Percentiles rank a stretch among this genome's conserved stretches.
These are phyloP conservation scores for Todus mexicanus DNA, from an alignment of 2,797 vertebrate genomes.

Conservation along the genomic window DNA sequence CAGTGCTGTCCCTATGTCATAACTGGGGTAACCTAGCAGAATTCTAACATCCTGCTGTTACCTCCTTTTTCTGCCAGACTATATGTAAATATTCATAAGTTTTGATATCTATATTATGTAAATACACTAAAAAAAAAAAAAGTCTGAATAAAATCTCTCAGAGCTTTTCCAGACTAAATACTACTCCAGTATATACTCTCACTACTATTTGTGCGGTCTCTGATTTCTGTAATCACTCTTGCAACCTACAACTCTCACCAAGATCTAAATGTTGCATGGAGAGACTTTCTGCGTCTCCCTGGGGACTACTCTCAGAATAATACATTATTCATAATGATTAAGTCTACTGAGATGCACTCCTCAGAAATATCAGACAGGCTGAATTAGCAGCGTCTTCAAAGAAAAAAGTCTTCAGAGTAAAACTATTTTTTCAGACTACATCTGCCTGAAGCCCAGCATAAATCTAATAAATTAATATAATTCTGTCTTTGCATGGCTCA, in stretches of 20 bases:
- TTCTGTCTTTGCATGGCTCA: not conserved
- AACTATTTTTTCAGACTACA: not conserved
- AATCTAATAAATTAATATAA: not conserved
- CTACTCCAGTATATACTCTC: not conserved
- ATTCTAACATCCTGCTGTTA: not conserved
- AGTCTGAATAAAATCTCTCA: constrained; percentile 3
- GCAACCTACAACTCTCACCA: not conserved
- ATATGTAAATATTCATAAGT: not conserved
- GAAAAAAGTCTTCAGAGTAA: not conserved
- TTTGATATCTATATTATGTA: not conserved
- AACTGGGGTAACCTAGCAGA: not conserved
- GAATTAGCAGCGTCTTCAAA: not conserved
- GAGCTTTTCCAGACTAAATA: constrained; percentile 24
- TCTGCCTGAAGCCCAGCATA: not conserved
- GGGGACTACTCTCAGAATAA: not conserved
- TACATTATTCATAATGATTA: not conserved
- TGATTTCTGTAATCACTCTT: not conserved
- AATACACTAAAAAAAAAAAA: not conserved
- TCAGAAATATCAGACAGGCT: not conserved
- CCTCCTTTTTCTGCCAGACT: not conserved
- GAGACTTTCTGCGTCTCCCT: not conserved
- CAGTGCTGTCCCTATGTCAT: not conserved
- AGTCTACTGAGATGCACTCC: not conserved
- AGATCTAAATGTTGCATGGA: not conserved
- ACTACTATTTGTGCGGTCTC: not conserved